A percentile compares a stretch with the other conserved stretches of the same genome.
phyloP scores from a whole-genome alignment of 2,113 vertebrate species.

The Atrichornis clamosus region DNA sequence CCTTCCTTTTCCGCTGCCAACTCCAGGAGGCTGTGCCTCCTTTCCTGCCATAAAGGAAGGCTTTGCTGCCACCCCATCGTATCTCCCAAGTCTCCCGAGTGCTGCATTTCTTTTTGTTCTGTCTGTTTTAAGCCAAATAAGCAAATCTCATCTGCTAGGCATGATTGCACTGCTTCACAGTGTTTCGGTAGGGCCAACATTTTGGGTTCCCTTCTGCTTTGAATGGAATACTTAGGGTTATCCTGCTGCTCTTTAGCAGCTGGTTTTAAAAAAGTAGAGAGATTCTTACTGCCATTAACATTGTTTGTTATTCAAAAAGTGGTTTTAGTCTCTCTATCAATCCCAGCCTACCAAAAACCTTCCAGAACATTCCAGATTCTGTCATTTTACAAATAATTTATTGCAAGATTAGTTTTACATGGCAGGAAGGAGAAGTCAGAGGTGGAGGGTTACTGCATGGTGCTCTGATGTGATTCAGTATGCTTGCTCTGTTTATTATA shows the following conservation, averaged over 20 bases:
- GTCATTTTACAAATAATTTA: constrained; percentile 34
- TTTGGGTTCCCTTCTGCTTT: constrained; percentile 29
- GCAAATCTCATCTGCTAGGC: not conserved
- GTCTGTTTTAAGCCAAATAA: not conserved
- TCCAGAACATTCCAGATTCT: not conserved
- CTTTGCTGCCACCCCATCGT: not conserved
- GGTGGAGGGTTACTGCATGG: not conserved
- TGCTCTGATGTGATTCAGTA: not conserved
- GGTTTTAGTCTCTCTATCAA: not conserved
- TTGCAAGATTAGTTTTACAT: constrained; percentile 20
- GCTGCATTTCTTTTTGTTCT: constrained; percentile 19
- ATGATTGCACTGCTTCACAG: not conserved
- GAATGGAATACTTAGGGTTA: not conserved
- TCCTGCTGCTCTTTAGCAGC: constrained; percentile 8
- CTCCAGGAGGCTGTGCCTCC: not conserved
- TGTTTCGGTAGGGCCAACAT: not conserved
- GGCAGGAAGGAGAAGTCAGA: constrained; percentile 36
- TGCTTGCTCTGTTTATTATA: constrained; percentile 50
- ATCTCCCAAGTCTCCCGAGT: not conserved
- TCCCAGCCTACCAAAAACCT: not conserved
- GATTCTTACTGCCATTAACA: not conserved
- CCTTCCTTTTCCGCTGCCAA: not conserved
- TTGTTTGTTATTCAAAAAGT: not conserved
- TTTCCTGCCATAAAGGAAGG: not conserved
- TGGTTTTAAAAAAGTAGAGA: not conserved